Conservation (phyloP, 1,140 invertebrate genomes). For the Limonius californicus region DNA sequence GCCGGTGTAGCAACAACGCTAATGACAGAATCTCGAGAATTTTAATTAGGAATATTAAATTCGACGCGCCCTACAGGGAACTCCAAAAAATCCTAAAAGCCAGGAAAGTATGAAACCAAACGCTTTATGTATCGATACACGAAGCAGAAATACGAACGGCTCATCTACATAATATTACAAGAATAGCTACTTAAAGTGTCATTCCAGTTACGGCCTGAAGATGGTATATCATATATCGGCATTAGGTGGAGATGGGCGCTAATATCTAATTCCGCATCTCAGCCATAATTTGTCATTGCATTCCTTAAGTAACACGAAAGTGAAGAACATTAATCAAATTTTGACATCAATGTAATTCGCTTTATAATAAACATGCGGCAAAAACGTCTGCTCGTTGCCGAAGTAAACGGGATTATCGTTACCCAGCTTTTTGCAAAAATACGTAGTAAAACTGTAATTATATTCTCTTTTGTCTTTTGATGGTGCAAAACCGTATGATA, state of each 20-base stretch:
- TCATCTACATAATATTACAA: no score
- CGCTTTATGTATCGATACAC: no score
- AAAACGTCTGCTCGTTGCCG: slow-evolving; percentile 4
- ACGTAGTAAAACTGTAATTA: background rate
- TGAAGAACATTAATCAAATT: slow-evolving; percentile 27
- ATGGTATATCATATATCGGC: slow-evolving; percentile 21
- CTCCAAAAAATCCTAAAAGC: no score
- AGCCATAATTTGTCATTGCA: slow-evolving; percentile 37
- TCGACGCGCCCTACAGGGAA: no score
- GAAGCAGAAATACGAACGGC: no score
- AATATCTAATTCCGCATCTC: slow-evolving; percentile 35
- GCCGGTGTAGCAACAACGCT: no score
- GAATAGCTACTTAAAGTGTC: no score
- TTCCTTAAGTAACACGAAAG: slow-evolving; percentile 33
- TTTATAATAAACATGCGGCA: slow-evolving; percentile 8
- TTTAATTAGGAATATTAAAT: no score
- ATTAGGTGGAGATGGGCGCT: slow-evolving; percentile 23
- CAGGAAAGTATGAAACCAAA: no score
- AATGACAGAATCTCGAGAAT: no score
- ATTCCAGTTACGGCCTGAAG: slow-evolving; percentile 7
- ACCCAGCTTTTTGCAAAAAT: background rate
- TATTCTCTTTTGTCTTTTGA: slow-evolving; percentile 2
- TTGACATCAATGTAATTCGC: slow-evolving; percentile 28
- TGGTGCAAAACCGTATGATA: no score
- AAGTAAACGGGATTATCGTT: slow-evolving; percentile 7